A percentile compares a stretch with the other conserved stretches of the same genome.
These are phyloP conservation scores for Samia ricini DNA, from an alignment of 1,140 invertebrate genomes.

Conservation along the genomic window DNA sequence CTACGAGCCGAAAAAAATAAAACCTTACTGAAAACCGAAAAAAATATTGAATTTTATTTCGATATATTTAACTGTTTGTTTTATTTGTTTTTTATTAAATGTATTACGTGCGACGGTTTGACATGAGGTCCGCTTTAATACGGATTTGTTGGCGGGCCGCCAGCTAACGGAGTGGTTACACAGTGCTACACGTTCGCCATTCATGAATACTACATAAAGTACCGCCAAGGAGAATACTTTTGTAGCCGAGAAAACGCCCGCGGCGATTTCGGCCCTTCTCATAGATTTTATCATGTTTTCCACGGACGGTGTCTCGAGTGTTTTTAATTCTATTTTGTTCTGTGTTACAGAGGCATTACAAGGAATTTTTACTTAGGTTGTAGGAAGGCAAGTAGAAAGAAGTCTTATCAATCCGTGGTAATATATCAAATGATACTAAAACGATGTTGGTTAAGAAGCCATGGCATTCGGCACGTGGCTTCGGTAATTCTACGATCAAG, in stretches of 20 bases:
- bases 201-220: constrained; percentile 47
- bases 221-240: constrained; percentile 31
- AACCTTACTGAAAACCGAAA: too few species aligned
- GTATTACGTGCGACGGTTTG: constrained; percentile 20
- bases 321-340: neutral
- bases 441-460: too few species aligned
- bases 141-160: constrained; percentile 45
- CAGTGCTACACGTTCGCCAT: constrained; percentile 16
- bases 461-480: too few species aligned
- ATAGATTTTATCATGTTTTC: constrained; percentile 21
- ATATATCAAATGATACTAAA: too few species aligned
- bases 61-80: too few species aligned
- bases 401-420: too few species aligned
- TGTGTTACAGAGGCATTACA: neutral
- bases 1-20: too few species aligned
- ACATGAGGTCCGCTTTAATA: constrained; percentile 32
- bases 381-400: too few species aligned
- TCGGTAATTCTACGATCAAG: too few species aligned
- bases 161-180: constrained; percentile 36
- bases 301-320: neutral
- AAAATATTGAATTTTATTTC: too few species aligned
- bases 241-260: constrained; percentile 14
- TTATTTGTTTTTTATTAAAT: too few species aligned
- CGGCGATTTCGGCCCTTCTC: constrained; percentile 9
- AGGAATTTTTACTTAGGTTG: too few species aligned